Percentiles rank a stretch among this genome's conserved stretches.
Conservation (phyloP, 35 echinoderm and acorn worm genomes). For the Heliocidaris tuberculata region DNA sequence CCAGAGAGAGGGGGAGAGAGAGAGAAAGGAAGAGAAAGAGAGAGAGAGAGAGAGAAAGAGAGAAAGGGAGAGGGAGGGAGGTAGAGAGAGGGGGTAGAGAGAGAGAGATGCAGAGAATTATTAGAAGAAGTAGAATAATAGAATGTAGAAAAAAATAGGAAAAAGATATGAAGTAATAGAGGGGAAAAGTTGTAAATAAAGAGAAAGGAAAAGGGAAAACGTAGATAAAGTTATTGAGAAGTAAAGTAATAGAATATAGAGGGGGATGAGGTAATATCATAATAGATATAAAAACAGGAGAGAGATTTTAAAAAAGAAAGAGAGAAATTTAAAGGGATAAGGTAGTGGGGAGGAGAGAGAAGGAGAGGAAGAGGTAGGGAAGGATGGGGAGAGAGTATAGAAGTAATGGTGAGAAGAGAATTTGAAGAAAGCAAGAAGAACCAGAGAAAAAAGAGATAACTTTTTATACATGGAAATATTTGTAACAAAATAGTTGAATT, state of each 20-base stretch:
- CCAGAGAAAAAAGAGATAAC: too few relatives aligned
- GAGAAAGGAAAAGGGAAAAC: too few relatives aligned
- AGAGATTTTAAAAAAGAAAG: background rate
- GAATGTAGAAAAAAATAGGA: background rate
- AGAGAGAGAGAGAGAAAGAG: background rate
- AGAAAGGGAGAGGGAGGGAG: background rate
- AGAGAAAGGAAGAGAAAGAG: background rate
- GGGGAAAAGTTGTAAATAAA: too few relatives aligned
- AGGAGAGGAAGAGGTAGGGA: background rate
- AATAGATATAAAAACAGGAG: too few relatives aligned
- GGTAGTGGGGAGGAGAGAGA: background rate
- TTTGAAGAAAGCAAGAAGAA: too few relatives aligned
- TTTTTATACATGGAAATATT: too few relatives aligned
- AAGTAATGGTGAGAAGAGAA: background rate
- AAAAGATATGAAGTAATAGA: background rate
- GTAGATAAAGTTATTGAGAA: too few relatives aligned
- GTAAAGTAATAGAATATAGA: too few relatives aligned
- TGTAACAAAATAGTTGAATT: too few relatives aligned
- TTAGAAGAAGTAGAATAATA: background rate
- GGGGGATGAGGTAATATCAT: too few relatives aligned
- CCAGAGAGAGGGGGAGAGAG: constrained; percentile 7
- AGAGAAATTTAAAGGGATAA: background rate
- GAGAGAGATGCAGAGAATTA: too few relatives aligned
- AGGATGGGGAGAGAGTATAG: background rate
- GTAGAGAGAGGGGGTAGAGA: background rate